A percentile compares a stretch with the other conserved stretches of the same genome.
Evolutionary conservation across 2,797 vertebrate species (phyloP).

Genomic region (Champsocephalus esox): DNA sequence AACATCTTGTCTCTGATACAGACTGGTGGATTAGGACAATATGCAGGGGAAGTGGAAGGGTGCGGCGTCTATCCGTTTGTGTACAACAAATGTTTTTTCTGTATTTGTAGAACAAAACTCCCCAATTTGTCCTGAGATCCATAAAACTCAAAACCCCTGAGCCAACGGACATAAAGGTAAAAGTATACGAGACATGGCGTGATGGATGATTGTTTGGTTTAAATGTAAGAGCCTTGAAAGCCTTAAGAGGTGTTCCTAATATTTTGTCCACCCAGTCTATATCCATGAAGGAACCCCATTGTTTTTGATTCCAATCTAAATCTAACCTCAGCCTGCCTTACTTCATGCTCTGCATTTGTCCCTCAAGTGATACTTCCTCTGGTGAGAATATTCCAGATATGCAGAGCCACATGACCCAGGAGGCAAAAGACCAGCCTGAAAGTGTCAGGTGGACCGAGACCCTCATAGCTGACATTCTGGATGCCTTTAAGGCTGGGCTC

Average conservation of each 20-base stretch:
- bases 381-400: constrained; percentile 5
- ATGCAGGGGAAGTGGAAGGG: constrained; percentile 66
- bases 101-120: constrained; percentile 31
- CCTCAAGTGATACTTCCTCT: not conserved
- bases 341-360: not conserved
- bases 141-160: constrained; percentile 5
- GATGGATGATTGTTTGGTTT: not conserved
- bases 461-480: constrained; percentile 42
- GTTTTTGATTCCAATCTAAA: not conserved
- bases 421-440: not conserved
- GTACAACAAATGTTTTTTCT: constrained; percentile 28
- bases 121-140: not conserved
- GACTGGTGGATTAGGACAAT: constrained; percentile 54
- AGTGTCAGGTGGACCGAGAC: constrained; percentile 39
- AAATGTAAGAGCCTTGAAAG: too few relatives aligned
- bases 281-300: not conserved
- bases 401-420: constrained; percentile 10
- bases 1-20: constrained; percentile 42
- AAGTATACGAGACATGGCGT: not conserved
- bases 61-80: constrained; percentile 62
- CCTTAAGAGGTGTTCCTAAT: not conserved
- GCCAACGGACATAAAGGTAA: not conserved
- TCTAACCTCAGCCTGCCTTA: not conserved
- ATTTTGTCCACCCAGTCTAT: not conserved
- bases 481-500: constrained; percentile 13